Base-by-base conservation (phyloP, 1,140 invertebrate genomes). In the Melanaphis sacchari region DNA sequence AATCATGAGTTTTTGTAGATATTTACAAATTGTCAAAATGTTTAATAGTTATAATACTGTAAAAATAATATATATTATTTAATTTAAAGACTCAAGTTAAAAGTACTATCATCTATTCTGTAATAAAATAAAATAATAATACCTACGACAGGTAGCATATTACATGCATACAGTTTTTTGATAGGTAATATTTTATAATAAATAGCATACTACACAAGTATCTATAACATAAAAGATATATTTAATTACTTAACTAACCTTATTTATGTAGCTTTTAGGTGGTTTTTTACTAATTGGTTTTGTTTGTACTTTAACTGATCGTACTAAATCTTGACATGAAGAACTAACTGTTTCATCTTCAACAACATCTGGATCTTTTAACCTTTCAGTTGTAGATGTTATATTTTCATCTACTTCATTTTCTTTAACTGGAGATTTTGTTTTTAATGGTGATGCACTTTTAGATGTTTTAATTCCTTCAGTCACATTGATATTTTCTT, bases 261-360 rank as follows among this genome's bases (percentile, higher is more conserved):
- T 96, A 1, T 95, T 94, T n/a, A 95, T 91, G 36, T 94, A 82
- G 90, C 94, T 94, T 93, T 94, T 94, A 52, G 93, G 93, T 40
- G 94, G 93, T 94, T 94, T 94, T n/a, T 94, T 91, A n/a, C 94
- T 94, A 18, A 94, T 81, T 38, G 93, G 93, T 93, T 94, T 94
- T 5, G 94, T 94, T 93, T 95, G 94, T 4, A 94, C 94, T 36
- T 90, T 94, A 89, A 94, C 91, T 21, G 94, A 93, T 43, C 92
- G 59, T 31, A 90, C 89, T 85, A 93, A 54, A 91, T 93, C 94
- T 49, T 94, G 94, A 90, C 94, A 94, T 54, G 94, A 94, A 52
- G 94, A 94, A 93, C 94, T 94, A 11, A 94, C 94, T 31, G 94
- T 94, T 94, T 94, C 94, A 85, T 94, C 94, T 94, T 94, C 94